A percentile compares a stretch with the other conserved stretches of the same genome.
These are phyloP conservation scores for Phycodurus eques DNA, from an alignment of 2,113 vertebrate genomes.

Conservation along the genomic window DNA sequence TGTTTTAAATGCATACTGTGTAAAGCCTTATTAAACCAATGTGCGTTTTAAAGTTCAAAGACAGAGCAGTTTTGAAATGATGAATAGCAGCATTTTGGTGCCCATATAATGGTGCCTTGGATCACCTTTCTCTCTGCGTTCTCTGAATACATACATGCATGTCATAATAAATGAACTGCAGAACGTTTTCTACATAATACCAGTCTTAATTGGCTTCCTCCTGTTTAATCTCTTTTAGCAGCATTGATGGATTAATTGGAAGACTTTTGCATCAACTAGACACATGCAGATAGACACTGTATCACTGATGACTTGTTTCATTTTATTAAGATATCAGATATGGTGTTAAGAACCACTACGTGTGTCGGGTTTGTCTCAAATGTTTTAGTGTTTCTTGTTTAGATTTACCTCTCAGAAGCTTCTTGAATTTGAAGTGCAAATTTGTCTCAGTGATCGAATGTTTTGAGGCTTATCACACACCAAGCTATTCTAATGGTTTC, in stretches of 20 bases:
- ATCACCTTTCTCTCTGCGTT: background rate
- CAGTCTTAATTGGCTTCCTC: background rate
- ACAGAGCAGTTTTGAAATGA: conserved; percentile 59
- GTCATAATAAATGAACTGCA: background rate
- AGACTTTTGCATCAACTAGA: background rate
- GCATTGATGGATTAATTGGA: background rate
- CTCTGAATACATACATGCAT: background rate
- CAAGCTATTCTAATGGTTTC: background rate
- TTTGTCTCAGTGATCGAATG: background rate
- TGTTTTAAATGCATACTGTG: conserved; percentile 10
- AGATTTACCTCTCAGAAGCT: background rate
- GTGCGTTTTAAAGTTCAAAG: conserved; percentile 59
- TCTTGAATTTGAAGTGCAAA: background rate
- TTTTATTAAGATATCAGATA: background rate
- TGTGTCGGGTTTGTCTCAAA: background rate
- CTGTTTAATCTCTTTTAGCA: background rate
- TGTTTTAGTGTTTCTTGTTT: background rate
- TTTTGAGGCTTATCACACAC: background rate
- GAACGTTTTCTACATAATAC: background rate
- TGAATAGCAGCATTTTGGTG: conserved; percentile 47
- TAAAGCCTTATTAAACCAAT: conserved; percentile 40
- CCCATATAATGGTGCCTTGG: conserved; percentile 37
- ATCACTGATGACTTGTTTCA: background rate
- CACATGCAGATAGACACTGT: background rate
- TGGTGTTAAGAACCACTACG: background rate